These are phyloP conservation scores for Helicoverpa armigera DNA, from an alignment of 1,140 invertebrate species.

Conservation along the genomic window DNA sequence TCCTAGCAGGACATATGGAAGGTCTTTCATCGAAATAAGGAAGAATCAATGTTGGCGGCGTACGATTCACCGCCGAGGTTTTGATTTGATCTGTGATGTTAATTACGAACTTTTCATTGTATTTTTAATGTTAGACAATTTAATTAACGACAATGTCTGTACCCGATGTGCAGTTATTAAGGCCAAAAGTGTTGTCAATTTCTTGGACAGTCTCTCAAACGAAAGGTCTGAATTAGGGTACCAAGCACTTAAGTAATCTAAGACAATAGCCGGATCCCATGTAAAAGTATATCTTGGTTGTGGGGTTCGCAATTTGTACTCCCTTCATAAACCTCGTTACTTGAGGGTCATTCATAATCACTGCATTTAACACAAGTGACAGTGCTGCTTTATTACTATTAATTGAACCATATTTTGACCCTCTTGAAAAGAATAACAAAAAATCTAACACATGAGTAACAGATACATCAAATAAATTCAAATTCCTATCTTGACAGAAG, in stretches of 20 bases:
- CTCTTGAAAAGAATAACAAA: neutral
- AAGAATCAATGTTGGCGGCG: constrained; percentile 49
- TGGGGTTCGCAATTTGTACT: constrained; percentile 51
- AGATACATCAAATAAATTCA: neutral
- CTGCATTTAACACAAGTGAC: constrained; percentile 27
- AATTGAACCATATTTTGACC: constrained; percentile 32
- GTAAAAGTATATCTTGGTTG: constrained; percentile 58
- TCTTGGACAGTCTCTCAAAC: constrained; percentile 36
- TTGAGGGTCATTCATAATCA: constrained; percentile 2
- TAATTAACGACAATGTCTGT: constrained; percentile 59
- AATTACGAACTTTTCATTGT: constrained; percentile 27
- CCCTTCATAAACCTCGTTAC: constrained; percentile 62
- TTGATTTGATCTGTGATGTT: constrained; percentile 55
- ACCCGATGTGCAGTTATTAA: constrained; percentile 57
- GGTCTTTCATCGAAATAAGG: constrained; percentile 50
- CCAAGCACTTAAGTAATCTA: constrained; percentile 22
- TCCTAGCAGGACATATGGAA: constrained; percentile 13
- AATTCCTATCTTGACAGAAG: constrained; percentile 36
- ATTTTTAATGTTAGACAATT: constrained; percentile 47
- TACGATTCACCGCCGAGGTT: constrained; percentile 40
- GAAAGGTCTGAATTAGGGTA: constrained; percentile 50
- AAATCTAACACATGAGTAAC: constrained; percentile 1
- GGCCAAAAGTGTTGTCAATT: constrained; percentile 56
- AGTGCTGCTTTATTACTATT: constrained; percentile 48
- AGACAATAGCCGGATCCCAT: constrained; percentile 14